Conservation (phyloP, 2,113 vertebrate genomes). For the Corythornis madagascariensis region DNA sequence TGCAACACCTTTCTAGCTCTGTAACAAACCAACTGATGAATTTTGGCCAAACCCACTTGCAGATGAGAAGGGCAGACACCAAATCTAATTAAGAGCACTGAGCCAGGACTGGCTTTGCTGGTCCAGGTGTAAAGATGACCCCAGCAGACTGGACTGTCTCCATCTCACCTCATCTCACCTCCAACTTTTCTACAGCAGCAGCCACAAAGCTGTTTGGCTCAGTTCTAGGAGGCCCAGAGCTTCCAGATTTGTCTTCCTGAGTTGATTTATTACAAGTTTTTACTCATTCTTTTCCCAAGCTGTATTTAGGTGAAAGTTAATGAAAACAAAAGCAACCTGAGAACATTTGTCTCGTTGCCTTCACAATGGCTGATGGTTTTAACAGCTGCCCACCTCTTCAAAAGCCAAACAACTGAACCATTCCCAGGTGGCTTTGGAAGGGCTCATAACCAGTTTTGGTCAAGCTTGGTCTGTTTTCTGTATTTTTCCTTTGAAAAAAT, state of each 20-base stretch:
- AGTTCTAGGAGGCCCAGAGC: neutral
- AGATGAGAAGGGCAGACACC: too few relatives aligned
- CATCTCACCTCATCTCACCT: neutral
- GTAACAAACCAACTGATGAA: neutral
- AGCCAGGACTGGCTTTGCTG: neutral
- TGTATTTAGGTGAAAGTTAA: neutral
- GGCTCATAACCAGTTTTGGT: neutral
- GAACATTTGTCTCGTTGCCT: neutral
- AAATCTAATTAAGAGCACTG: neutral
- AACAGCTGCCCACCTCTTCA: neutral
- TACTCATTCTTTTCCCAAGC: neutral
- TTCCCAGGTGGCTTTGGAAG: accelerated
- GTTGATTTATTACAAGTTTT: neutral
- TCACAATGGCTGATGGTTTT: neutral
- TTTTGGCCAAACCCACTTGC: too few relatives aligned
- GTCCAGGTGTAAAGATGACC: too few relatives aligned
- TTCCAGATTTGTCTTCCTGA: neutral
- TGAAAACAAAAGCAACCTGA: neutral
- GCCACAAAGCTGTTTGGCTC: accelerated
- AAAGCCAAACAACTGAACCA: neutral
- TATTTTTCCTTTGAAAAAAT: too few relatives aligned
- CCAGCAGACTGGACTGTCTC: accelerated
- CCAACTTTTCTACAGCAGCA: neutral
- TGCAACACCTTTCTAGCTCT: neutral
- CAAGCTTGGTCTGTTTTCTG: neutral